Evolutionary conservation across 92 coral and sea anemone species (phyloP).

Genomic region (Parazoanthus swiftii): DNA sequence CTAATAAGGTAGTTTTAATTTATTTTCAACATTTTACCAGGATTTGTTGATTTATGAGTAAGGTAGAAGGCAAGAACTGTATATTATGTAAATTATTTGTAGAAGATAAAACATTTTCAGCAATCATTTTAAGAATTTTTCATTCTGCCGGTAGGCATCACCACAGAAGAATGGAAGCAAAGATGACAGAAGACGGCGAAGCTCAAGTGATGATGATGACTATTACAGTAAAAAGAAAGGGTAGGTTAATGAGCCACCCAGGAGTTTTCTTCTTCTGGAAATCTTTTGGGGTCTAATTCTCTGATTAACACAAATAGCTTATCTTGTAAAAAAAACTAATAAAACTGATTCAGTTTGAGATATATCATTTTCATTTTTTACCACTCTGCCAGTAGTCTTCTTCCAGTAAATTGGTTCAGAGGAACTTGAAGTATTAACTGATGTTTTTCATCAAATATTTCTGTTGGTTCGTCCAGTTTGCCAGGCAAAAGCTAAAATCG

Average conservation of each 20-base stretch:
- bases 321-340: neutral
- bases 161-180: slow-evolving; percentile 80
- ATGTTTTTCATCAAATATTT: neutral
- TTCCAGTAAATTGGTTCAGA: neutral
- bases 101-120: neutral
- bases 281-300: too few species aligned
- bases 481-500: neutral
- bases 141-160: slow-evolving; percentile 55
- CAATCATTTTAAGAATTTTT: neutral
- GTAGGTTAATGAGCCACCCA: slow-evolving; percentile 46
- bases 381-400: neutral
- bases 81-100: neutral
- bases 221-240: slow-evolving; percentile 70
- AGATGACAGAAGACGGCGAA: slow-evolving; percentile 63
- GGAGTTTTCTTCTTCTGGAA: neutral
- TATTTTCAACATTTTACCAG: too few species aligned
- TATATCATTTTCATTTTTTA: neutral
- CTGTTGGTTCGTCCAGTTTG: neutral
- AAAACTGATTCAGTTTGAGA: neutral
- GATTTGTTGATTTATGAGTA: neutral
- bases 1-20: too few species aligned
- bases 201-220: slow-evolving; percentile 79
- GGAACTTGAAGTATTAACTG: neutral
- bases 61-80: too few species aligned
- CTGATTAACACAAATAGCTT: neutral